These are phyloP conservation scores for Melanotaenia maccullochi DNA, from an alignment of 2,797 vertebrate genomes.

Conservation along the genomic window DNA sequence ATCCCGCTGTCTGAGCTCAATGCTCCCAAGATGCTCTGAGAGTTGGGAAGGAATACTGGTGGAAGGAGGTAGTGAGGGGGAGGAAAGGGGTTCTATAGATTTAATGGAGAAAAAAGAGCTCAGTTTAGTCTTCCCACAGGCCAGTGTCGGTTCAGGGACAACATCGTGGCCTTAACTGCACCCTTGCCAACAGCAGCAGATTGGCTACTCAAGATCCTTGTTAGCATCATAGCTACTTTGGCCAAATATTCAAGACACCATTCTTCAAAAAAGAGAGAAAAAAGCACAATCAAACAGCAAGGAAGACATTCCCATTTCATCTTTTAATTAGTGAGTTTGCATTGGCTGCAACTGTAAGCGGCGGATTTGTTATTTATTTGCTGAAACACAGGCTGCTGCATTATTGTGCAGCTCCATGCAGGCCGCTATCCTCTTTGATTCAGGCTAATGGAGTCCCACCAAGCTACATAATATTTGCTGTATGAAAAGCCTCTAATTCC, in stretches of 20 bases:
- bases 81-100: conserved; percentile 46
- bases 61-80: conserved; percentile 57
- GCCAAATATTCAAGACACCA: conserved; percentile 53
- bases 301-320: conserved; percentile 71
- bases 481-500: conserved; percentile 81
- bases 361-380: conserved; percentile 82
- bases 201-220: conserved; percentile 58
- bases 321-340: conserved; percentile 81
- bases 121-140: conserved; percentile 64
- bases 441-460: conserved; percentile 82
- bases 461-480: conserved; percentile 77
- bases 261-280: conserved; percentile 53
- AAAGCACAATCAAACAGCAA: conserved; percentile 59
- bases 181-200: conserved; percentile 47
- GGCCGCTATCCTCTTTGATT: conserved; percentile 82
- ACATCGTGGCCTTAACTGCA: conserved; percentile 55
- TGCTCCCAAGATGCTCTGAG: conserved; percentile 79
- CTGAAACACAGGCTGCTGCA: conserved; percentile 76
- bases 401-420: conserved; percentile 72
- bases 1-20: conserved; percentile 82
- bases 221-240: conserved; percentile 60
- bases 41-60: conserved; percentile 69
- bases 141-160: conserved; percentile 60
- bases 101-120: conserved; percentile 20
- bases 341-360: conserved; percentile 75